Conservation (phyloP, 2,797 vertebrate species). For the Alfaro cultratus region DNA sequence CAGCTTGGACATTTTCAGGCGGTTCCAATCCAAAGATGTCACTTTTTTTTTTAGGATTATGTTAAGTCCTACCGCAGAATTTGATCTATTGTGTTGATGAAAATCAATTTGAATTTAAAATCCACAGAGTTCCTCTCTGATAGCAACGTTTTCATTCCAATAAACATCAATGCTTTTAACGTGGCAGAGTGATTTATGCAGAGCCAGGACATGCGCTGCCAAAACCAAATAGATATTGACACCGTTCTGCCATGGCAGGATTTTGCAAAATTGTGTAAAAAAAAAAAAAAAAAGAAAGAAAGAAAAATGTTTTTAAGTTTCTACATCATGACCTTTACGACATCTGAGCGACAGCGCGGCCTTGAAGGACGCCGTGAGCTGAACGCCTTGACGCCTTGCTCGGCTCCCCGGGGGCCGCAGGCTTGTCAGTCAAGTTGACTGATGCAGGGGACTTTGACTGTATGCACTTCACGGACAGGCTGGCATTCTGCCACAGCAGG, state of each 20-base stretch:
- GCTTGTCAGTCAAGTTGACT: conserved; percentile 46
- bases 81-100: neutral
- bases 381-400: conserved; percentile 30
- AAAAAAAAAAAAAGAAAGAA: neutral
- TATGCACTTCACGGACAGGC: conserved; percentile 40
- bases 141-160: neutral
- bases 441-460: conserved; percentile 43
- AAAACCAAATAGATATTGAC: neutral
- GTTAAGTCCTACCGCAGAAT: neutral
- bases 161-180: neutral
- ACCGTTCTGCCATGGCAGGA: neutral
- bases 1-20: neutral
- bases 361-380: conserved; percentile 19
- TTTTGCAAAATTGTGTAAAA: neutral
- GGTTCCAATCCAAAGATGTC: neutral
- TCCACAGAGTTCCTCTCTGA: neutral
- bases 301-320: neutral
- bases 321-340: conserved; percentile 2
- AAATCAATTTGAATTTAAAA: neutral
- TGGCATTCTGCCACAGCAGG: conserved; percentile 29
- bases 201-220: neutral
- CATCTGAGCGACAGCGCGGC: conserved; percentile 11
- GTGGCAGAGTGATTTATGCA: neutral
- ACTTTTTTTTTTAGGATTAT: neutral
- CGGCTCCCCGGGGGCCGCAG: conserved; percentile 7